Conservation (phyloP, 2,797 vertebrate species). For the Lindbergichthys nudifrons region DNA sequence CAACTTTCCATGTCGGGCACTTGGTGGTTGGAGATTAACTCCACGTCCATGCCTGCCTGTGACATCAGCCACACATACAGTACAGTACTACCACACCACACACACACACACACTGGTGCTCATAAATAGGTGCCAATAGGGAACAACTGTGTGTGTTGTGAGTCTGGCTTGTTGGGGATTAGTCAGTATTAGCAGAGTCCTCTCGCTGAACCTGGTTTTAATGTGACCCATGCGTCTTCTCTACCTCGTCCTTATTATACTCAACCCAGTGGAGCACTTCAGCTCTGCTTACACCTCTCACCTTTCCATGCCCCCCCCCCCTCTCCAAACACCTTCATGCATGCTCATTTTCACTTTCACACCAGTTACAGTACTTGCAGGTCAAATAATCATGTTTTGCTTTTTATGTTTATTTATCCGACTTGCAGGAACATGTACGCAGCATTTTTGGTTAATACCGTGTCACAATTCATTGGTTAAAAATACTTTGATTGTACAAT, state of each 20-base stretch:
- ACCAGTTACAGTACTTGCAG: constrained; percentile 25
- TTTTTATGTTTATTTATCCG: constrained; percentile 32
- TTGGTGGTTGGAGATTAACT: constrained; percentile 60
- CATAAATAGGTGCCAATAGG: constrained; percentile 65
- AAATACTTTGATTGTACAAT: constrained; percentile 7
- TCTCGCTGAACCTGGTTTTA: constrained; percentile 79
- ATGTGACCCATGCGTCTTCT: constrained; percentile 73
- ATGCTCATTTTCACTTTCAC: constrained; percentile 46
- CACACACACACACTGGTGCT: constrained; percentile 19
- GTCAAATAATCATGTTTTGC: constrained; percentile 29
- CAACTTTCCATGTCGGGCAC: constrained; percentile 56
- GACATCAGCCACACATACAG: constrained; percentile 63
- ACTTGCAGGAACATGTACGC: constrained; percentile 1
- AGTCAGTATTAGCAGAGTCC: constrained; percentile 72
- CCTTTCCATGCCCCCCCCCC: constrained; percentile 19
- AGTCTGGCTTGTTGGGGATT: constrained; percentile 67
- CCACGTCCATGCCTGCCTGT: constrained; percentile 41
- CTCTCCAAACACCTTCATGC: constrained; percentile 19
- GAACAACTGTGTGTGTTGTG: constrained; percentile 44
- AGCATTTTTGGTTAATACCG: not conserved
- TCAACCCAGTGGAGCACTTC: constrained; percentile 71
- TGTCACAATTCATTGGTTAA: constrained; percentile 17
- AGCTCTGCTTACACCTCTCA: constrained; percentile 52
- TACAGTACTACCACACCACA: constrained; percentile 44
- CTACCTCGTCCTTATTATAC: constrained; percentile 62